Evolutionary conservation across 2,888 invertebrate species (phyloP), one percentile per base, ranked within the genome.

Genomic region (Resseliella maxima): DNA sequence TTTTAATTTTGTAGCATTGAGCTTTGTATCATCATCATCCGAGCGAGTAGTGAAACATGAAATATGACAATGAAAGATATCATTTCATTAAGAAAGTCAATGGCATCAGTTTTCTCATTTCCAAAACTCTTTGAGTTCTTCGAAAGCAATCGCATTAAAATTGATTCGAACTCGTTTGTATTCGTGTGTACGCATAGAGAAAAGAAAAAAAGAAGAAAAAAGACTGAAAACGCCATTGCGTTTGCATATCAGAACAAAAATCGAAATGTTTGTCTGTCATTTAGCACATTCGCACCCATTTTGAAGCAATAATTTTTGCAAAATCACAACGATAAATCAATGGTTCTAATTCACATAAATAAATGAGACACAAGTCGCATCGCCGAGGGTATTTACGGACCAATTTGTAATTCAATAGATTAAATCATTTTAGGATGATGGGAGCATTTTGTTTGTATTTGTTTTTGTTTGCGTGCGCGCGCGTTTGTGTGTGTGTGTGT

Each of bases 241-340:
- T 38, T 83, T 36, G 24, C 38, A 83, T 38, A 38, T 83, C 21
- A 3, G 6, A 3, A 21, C 5, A 38, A 83, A n/a, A 2, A 8
- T 36, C 35, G 18, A n/a, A n/a, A n/a, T n/a, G n/a, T 24, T 64
- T 83, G 38, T 83, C 38, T 83, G 83, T 83, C 83, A 83, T 83
- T 38, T 38, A 83, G 12, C 38, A 83, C 83, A 83, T 83, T 83
- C n/a, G 83, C 83, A 83, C 83, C 38, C 83, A 83, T 83, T 83
- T 83, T 38, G 8, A 36, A 38, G 38, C 12, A 83, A 38, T 83
- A 38, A 83, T 38, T 83, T n/a, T 72, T 36, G 38, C 38, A 38
- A 83, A 83, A 38, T 83, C 38, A 24, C 38, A 72, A 31, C 72
- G 31, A 72, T 72, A 72, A 72, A 72, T 72, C 72, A 72, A 72